Base-by-base conservation (phyloP, 92 coral and sea anemone genomes). In the Parazoanthus darwini region DNA sequence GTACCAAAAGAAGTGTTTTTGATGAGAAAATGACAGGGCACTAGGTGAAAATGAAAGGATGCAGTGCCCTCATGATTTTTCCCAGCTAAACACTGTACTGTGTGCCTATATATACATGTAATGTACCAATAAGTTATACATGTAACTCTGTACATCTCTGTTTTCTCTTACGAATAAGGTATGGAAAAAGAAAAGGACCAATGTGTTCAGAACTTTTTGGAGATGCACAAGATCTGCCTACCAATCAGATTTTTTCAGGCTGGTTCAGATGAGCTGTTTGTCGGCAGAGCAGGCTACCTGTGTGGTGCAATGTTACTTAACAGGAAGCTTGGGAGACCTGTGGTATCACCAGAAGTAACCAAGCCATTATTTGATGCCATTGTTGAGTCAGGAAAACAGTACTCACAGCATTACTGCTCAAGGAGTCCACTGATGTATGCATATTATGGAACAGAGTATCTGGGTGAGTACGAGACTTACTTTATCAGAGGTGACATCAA, bases 261-360 rank as follows among this genome's bases (percentile, higher is more conserved):
- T 63, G 98, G 98, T 0, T 93, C 96, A 33, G 98, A 96, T 85
- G 98, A 96, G 54, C 90, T 96, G 88, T 93, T 96, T 80, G 94
- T 96, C 73, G 98, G 98, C 48, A 92, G 98, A 74, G 94, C 98
- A 25, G 98, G 98, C 37, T 96, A 96, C 86, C 89, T 96, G 65
- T 92, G 98, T 92, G 95, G 93, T 26, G 94, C 93, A 43, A 85
- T 92, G 82, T 87, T 94, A 81, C 84, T 96, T 44, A 93, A 96
- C 89, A 86, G 82, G 86, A 92, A 88, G 89, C 90, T 95, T 25
- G 94, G 96, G 6, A 86, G 89, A 54, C 82, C 80, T 18, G 95
- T 92, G 65, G 86, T 96, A 18, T 94, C 98, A 74, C 59, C 91
- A 71, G 96, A 89, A 78, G 85, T 96, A 42, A 93, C 91, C 9